Evolutionary conservation across 2,113 vertebrate species (phyloP).

Genomic region (Ursus arctos): DNA sequence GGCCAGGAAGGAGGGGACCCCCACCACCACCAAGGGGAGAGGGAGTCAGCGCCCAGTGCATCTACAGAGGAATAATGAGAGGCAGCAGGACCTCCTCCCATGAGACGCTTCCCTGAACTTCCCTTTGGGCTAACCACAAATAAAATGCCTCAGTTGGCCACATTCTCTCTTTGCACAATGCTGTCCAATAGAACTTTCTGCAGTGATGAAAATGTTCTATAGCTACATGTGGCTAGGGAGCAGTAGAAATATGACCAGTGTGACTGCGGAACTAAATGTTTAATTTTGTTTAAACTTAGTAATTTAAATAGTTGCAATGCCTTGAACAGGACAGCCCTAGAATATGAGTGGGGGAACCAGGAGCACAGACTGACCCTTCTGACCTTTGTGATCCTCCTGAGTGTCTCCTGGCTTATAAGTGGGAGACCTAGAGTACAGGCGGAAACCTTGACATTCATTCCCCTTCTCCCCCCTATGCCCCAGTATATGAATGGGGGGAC

Average conservation of each 20-base stretch:
- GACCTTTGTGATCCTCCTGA: slow-evolving; percentile 4
- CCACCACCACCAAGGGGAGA: neutral
- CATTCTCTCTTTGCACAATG: neutral
- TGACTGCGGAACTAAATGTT: neutral
- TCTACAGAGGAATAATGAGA: neutral
- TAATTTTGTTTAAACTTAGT: slow-evolving; percentile 1
- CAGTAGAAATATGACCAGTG: neutral
- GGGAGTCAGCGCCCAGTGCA: neutral
- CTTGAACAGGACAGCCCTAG: neutral
- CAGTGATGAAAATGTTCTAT: neutral
- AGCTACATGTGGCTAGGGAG: neutral
- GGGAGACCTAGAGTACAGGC: neutral
- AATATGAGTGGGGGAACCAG: neutral
- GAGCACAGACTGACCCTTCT: neutral
- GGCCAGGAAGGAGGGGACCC: neutral
- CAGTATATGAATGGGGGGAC: slow-evolving; percentile 98
- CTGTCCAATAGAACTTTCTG: slow-evolving; percentile 36
- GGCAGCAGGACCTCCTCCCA: neutral
- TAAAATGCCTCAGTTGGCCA: neutral
- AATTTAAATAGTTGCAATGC: neutral
- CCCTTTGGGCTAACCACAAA: neutral
- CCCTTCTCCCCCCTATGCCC: accelerated
- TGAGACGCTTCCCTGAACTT: neutral
- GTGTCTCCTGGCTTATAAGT: neutral
- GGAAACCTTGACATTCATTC: neutral